Evolutionary conservation across 2,113 vertebrate species (phyloP).

Genomic region (Cephalophus harveyi): DNA sequence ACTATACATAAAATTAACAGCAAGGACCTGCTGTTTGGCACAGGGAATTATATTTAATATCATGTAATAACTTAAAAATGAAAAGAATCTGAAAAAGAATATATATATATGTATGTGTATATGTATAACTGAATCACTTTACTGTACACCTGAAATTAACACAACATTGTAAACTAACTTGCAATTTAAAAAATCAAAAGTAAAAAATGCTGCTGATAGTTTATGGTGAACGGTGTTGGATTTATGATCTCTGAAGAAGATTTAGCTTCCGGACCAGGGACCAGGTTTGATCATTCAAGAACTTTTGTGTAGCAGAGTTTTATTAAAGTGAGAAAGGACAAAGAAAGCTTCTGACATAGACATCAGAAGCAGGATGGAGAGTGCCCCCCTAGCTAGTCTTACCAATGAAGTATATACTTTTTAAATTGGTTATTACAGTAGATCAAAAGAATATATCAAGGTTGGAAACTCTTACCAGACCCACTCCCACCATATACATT

Average conservation of each 20-base stretch:
- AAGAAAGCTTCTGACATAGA: not conserved
- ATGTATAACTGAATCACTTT: not conserved
- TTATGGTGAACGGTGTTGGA: not conserved
- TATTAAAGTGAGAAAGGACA: not conserved
- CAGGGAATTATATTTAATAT: not conserved
- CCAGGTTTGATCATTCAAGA: not conserved
- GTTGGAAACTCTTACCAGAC: not conserved
- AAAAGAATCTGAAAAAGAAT: not conserved
- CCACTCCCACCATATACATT: not conserved
- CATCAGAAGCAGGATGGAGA: not conserved
- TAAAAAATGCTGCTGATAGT: not conserved
- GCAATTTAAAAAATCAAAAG: not conserved
- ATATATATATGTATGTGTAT: not conserved
- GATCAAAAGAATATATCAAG: not conserved
- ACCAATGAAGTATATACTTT: not conserved
- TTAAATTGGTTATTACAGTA: not conserved
- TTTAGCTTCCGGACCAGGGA: not conserved
- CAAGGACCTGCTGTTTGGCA: not conserved
- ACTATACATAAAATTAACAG: not conserved
- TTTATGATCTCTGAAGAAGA: not conserved
- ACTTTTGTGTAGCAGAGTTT: not conserved
- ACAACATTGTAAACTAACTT: not conserved
- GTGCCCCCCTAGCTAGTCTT: not conserved
- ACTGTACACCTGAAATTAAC: not conserved
- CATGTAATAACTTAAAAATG: not conserved